Conservation (phyloP, 2,113 vertebrate species). For the Marmota flaviventris region DNA sequence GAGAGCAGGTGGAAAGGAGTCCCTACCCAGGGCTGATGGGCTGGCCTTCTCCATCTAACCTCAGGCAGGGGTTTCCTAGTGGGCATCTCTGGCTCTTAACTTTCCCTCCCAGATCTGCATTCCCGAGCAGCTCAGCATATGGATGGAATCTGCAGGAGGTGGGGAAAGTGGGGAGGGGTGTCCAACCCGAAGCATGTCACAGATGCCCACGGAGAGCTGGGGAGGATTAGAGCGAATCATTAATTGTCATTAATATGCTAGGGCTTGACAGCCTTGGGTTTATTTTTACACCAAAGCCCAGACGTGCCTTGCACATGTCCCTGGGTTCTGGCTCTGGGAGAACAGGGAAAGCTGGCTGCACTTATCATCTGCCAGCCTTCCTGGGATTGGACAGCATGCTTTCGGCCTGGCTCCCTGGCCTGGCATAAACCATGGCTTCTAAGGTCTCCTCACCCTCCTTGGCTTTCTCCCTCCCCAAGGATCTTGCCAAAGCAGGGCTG, state of each 20-base stretch:
- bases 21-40: accelerated
- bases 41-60: neutral
- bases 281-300: conserved; percentile 80
- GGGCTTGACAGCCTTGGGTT: conserved; percentile 76
- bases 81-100: neutral
- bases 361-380: neutral
- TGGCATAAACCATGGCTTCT: neutral
- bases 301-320: conserved; percentile 72
- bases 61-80: neutral
- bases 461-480: neutral
- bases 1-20: neutral
- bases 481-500: neutral
- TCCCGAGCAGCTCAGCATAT: conserved; percentile 73
- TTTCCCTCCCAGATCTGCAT: conserved; percentile 44
- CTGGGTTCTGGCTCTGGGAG: conserved; percentile 50
- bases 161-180: conserved; percentile 61
- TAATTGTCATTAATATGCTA: conserved; percentile 83
- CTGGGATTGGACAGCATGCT: neutral
- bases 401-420: neutral
- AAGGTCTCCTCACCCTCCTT: neutral
- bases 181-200: conserved; percentile 77
- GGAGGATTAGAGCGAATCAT: conserved; percentile 78
- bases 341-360: conserved; percentile 12
- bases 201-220: conserved; percentile 83
- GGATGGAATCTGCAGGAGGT: conserved; percentile 47